Evolutionary conservation across 2,797 vertebrate genomes (phyloP), one percentile per base, ranked within the genome.

Genomic region (Pyrocephalus nanus): DNA sequence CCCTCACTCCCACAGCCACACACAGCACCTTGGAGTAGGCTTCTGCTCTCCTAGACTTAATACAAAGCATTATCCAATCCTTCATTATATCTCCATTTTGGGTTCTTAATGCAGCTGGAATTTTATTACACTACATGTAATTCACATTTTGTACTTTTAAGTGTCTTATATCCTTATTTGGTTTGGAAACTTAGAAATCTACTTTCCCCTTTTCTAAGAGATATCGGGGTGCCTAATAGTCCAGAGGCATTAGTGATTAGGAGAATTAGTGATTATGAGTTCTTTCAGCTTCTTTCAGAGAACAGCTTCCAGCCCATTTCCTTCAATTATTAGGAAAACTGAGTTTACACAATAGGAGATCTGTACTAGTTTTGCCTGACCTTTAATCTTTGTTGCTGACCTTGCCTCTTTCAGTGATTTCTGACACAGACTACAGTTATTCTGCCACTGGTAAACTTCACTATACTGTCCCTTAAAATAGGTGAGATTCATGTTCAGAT

Each of bases 191-290:
- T 76, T 88, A 60, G 76, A 92, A 88, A 73, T 53, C 69, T 75
- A 51, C 90, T 91, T 81, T 25, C 23, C n/a, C 17, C 36, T 60
- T 92, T 88, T 64, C 73, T 67, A 45, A 38, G 60, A 70, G 64
- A 82, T 93, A 81, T 77, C 50, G 79, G 77, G 18, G 60, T 92
- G 64, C 86, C 82, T 93, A 86, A 73, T 32, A 82, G 57, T 36
- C 27, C 67, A 36, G 36, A 78, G 76, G 73, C 94, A 91, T 76
- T 84, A 79, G 43, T 45, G 66, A 88, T 94, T 90, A 75, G 43
- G 48, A 86, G 87, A 88, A 85, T 92, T 92, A 91, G 76, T 72
- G 84, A 75, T 89, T 84, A 81, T n/a, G 70, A 78, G 66, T 79
- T 90, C 70, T 78, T 95, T 91, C 85, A 96, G 71, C 60, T 75